Percentiles rank a stretch among this genome's conserved stretches.
These are phyloP conservation scores for Lates japonicus DNA, from an alignment of 2,797 vertebrate species.

Conservation along the genomic window DNA sequence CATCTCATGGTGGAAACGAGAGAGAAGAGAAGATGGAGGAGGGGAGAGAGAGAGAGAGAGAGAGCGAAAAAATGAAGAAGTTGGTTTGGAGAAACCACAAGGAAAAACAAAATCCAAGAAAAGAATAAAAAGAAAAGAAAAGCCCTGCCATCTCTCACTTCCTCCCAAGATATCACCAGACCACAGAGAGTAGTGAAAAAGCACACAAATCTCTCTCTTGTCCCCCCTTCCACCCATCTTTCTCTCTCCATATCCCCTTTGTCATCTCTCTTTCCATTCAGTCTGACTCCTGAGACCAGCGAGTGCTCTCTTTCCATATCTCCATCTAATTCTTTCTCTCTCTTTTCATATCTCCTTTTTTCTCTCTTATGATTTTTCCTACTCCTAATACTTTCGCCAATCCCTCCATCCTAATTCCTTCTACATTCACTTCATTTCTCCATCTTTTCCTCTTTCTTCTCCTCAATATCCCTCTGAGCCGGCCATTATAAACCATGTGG, in stretches of 20 bases:
- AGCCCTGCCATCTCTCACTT: constrained; percentile 60
- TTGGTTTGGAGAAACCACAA: constrained; percentile 61
- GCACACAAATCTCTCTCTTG: constrained; percentile 67
- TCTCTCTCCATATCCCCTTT: constrained; percentile 54
- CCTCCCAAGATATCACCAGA: constrained; percentile 68
- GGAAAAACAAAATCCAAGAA: constrained; percentile 62
- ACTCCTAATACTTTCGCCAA: constrained; percentile 38
- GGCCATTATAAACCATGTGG: constrained; percentile 88
- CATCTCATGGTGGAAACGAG: constrained; percentile 43
- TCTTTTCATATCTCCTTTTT: constrained; percentile 39
- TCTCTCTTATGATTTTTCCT: constrained; percentile 29
- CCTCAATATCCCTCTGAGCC: constrained; percentile 62
- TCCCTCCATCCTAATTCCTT: constrained; percentile 29
- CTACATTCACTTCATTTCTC: constrained; percentile 39
- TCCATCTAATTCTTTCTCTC: constrained; percentile 33
- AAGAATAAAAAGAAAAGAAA: constrained; percentile 58
- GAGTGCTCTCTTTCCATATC: constrained; percentile 53
- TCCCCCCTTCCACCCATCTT: constrained; percentile 35
- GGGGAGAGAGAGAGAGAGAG: background rate
- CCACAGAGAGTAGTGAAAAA: constrained; percentile 67
- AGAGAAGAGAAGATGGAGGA: constrained; percentile 7
- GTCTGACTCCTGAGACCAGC: constrained; percentile 58
- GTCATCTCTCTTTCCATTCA: constrained; percentile 68
- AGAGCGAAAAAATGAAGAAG: constrained; percentile 26
- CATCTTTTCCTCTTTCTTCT: constrained; percentile 19